Evolutionary conservation across 2,797 vertebrate species (phyloP), one percentile per base, ranked within the genome.

Genomic region (Galago senegalensis): DNA sequence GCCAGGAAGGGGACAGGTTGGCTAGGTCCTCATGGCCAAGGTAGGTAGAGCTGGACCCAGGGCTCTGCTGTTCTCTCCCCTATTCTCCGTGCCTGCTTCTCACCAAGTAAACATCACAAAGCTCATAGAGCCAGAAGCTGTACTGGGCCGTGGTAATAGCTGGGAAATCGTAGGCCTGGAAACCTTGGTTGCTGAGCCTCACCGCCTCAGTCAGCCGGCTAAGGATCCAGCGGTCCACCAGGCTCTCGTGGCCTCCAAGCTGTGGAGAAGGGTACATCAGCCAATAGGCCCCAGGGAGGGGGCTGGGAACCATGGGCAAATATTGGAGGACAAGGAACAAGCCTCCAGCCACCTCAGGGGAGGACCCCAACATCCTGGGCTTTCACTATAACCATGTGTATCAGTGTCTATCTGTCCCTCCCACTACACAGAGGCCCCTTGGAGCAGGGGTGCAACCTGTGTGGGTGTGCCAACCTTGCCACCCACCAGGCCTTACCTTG

Each of bases 91-190:
- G 0, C 16, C 61, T 98, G 10, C 88, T 79, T 67, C 99, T 99
- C 95, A 99, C 99, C 99, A 99, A 69, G 94, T 99, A 99, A 92
- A 99, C 98, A 0, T 99, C 99, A 29, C 99, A 99, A 81, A 99
- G 99, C 96, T 99, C 99, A 0, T 99, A 99, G 7, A 99, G 98
- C 99, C 99, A 99, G 98, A 99, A 99, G 98, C 98, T 99, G 97
- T 99, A 99, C 91, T 99, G 98, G 76, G 99, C 97, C 0, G 99
- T 99, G 53, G 99, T 98, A 96, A 99, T 98, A 0, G 96, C 97
- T 0, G 99, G 99, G 87, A 99, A 99, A 83, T 99, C 99, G 0
- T 99, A 99, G 23, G 98, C 97, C 96, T 98, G 99, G 97, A 98
- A 99, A 98, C 29, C 98, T 92, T 96, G 92, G 2, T 98, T 98